Evolutionary conservation across 2,113 vertebrate genomes (phyloP).

Genomic region (Glaucomys volans): DNA sequence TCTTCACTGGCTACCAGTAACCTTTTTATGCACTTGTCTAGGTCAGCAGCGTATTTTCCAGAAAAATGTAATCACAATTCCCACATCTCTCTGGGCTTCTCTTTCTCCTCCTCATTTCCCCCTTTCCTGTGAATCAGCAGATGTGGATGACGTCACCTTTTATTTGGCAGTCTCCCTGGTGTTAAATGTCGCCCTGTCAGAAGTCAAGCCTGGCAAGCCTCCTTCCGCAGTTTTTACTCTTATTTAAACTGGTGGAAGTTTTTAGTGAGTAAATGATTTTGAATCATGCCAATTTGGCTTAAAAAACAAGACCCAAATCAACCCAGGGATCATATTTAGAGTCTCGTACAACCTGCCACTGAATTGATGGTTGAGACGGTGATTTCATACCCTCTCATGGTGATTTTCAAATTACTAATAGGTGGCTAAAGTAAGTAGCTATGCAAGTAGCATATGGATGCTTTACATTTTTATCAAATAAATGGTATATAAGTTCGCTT

Average conservation of each 20-base stretch:
- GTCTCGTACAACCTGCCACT: not conserved
- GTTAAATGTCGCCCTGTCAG: slow-evolving; percentile 44
- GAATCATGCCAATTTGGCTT: slow-evolving; percentile 43
- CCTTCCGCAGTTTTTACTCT: slow-evolving; percentile 38
- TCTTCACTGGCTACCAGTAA: not conserved
- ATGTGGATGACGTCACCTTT: slow-evolving; percentile 69
- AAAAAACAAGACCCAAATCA: not conserved
- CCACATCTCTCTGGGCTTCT: not conserved
- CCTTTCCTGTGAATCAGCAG: slow-evolving; percentile 58
- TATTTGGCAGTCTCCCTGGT: slow-evolving; percentile 10
- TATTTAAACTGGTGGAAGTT: slow-evolving; percentile 12
- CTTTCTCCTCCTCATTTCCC: not conserved
- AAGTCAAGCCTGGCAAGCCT: not conserved
- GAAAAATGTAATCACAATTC: slow-evolving; percentile 45
- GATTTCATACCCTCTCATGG: not conserved
- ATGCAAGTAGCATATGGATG: not conserved
- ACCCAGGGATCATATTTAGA: not conserved
- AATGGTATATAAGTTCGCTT: not conserved
- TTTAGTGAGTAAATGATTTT: slow-evolving; percentile 52
- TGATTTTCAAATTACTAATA: slow-evolving; percentile 46
- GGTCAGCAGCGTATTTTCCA: slow-evolving; percentile 54
- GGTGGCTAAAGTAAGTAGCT: not conserved
- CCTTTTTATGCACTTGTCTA: not conserved
- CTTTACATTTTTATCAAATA: not conserved
- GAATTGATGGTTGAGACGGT: not conserved